Base-by-base conservation (phyloP, 1,140 invertebrate genomes). In the Drosophila repletoides region DNA sequence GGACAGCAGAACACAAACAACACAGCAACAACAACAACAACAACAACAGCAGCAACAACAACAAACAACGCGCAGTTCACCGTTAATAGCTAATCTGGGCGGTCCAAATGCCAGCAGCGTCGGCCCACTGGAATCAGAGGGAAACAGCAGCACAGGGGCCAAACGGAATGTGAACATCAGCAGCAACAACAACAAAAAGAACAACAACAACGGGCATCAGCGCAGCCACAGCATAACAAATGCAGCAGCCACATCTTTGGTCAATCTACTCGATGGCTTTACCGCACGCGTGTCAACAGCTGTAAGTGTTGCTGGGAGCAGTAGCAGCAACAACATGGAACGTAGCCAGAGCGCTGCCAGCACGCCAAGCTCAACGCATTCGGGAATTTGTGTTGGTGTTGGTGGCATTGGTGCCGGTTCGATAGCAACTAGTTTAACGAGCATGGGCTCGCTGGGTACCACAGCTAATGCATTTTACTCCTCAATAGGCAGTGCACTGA, bases 391-490 rank as follows among this genome's bases (percentile, higher is more conserved):
- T 14, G 34, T 40, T 55, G 53, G 19, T 12, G 29, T 33, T 21
- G 56, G 69, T n/a, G 56, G 45, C 56, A 66, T 66, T 53, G 73
- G 69, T 43, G 58, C 64, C 48, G 72, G 72, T 55, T 76, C 73
- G 45, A 77, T 86, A 56, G 83, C n/a, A n/a, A n/a, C 83, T 66
- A 87, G 83, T 56, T 64, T 87, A 7, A 87, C 81, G 49, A 87
- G 83, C 67, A 87, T 88, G 60, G 83, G 72, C 40, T 86, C 72
- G 7, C 43, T 88, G 49, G 88, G 88, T 40, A 89, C 72, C 21
- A 89, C 88, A 40, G 88, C 88, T 52, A 89, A 89, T 77, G 88
- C 88, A 36, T 84, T 89, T 38, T 89, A 89, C 65, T 89, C 88
- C 51, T 89, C 88, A 38, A 77, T 89, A 15, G 88, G 88, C 41